phyloP scores from a whole-genome alignment of 2,797 vertebrate species.

The Bovichtus variegatus region DNA sequence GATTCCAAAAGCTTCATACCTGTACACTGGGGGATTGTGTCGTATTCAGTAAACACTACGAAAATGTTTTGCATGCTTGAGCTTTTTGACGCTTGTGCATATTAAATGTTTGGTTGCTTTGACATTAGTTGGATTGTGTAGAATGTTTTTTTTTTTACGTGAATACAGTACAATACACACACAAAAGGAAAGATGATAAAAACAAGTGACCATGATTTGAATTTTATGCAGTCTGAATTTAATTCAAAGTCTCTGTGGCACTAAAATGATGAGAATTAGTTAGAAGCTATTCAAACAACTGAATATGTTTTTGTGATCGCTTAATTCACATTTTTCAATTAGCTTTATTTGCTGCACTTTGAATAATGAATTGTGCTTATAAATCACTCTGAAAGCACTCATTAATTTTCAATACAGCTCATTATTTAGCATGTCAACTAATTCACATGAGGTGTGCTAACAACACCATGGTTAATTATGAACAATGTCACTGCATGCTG shows the following conservation, averaged over 20 bases:
- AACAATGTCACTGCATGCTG: constrained; percentile 41
- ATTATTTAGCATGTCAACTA: constrained; percentile 65
- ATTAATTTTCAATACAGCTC: constrained; percentile 54
- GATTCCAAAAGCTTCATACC: constrained; percentile 28
- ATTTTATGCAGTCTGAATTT: not conserved
- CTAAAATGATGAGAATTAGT: constrained; percentile 25
- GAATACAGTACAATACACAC: not conserved
- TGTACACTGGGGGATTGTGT: constrained; percentile 2
- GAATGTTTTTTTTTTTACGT: not conserved
- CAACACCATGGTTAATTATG: constrained; percentile 55
- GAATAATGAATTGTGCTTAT: constrained; percentile 52
- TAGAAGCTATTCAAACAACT: constrained; percentile 17
- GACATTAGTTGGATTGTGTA: not conserved
- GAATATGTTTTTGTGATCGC: constrained; percentile 12
- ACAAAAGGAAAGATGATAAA: not conserved
- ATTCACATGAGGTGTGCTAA: constrained; percentile 60
- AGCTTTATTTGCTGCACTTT: constrained; percentile 34
- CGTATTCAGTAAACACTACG: not conserved
- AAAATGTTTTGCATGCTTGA: not conserved
- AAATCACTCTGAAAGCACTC: constrained; percentile 55
- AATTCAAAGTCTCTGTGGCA: constrained; percentile 20
- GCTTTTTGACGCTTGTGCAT: not conserved
- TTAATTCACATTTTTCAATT: constrained; percentile 44
- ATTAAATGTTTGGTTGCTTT: not conserved
- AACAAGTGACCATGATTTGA: not conserved